Evolutionary conservation across 1,140 invertebrate genomes (phyloP), one percentile per base, ranked within the genome.

Genomic region (Lamellibrachia luymesi): DNA sequence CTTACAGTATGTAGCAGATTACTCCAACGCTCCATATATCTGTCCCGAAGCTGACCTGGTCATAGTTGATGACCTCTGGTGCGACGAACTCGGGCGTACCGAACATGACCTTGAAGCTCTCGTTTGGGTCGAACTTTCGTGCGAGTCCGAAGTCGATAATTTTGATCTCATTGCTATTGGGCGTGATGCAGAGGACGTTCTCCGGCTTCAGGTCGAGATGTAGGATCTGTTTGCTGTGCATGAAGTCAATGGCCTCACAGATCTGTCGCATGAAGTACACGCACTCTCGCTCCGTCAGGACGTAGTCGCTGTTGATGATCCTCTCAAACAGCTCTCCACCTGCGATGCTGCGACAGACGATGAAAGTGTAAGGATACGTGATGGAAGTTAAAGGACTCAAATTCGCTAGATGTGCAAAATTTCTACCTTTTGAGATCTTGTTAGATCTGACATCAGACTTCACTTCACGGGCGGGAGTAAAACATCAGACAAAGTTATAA

Each of bases 121-220:
- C 90, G 50, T 80, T 91, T 25, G 52, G 92, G 90, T 94, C 93
- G 38, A 49, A 93, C 50, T 89, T 93, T 27, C 93, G 91, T 25
- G 93, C 90, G 98, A 98, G 93, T 98, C 99, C 99, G 97, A 99
- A 99, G 97, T 99, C 99, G 94, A 99, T 98, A 96, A 99, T 99
- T 97, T 99, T 99, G 96, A 99, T 99, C 95, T 99, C 99, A 96
- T 98, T 99, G 96, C 99, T 97, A 97, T 99, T 99, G 92, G 99
- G 99, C 97, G 99, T 99, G 97, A 99, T 99, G 96, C 99, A 97
- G 95, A 99, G 97, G 96, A 99, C 99, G 97, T 99, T 99, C 97
- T 99, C 99, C 94, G 99, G 99, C 95, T 99, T 99, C 96, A 99
- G 97, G 98, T 99, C 99, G 98, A 99, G 96, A 96, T 99, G 98